Base-by-base conservation (phyloP, 2,797 vertebrate species). In the Melanotaenia boesemani region DNA sequence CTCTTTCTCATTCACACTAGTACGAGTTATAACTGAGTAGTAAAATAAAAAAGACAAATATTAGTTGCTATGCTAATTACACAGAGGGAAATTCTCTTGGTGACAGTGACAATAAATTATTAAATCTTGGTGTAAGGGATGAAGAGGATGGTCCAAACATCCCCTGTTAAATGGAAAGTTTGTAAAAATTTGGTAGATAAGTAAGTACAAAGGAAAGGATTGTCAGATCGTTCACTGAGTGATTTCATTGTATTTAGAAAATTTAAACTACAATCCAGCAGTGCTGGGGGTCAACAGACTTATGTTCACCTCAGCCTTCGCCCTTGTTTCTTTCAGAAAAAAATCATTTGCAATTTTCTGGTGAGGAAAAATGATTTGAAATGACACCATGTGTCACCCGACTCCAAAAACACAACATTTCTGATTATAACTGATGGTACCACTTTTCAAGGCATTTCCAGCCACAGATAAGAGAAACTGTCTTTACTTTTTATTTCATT, bases 361-460 rank as follows among this genome's bases (percentile, higher is more conserved):
- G 48, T 36, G 20, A 75, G 70, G 16, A 44, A 61, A 12, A 66
- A 52, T 18, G 77, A 63, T 80, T 79, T 74, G 85, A 82, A 76
- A 79, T 72, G 77, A 82, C 46, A 79, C 44, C 60, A 62, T 73
- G 66, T 77, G 71, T 77, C 75, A 83, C 70, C 34, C 62, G 86
- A 72, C 74, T 77, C 66, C 6, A 41, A 58, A 22, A 68, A 41
- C 5, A 76, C 50, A 63, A 67, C 73, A 62, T 28, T 28, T 67
- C 74, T 54, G 73, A 77, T 26, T 26, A 26, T 60, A 77, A 78
- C 56, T 71, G 71, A 81, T 75, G 81, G 86, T 88, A 90, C 87
- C 83, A 77, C 79, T 72, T 69, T 72, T 46, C 57, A 55, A 48
- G 54, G 50, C 44, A 63, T 50, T 69, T 76, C 68, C 72, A 84